Evolutionary conservation across 2,797 vertebrate species (phyloP), one percentile per base, ranked within the genome.

Genomic region (Pseudomugil tenellus): DNA sequence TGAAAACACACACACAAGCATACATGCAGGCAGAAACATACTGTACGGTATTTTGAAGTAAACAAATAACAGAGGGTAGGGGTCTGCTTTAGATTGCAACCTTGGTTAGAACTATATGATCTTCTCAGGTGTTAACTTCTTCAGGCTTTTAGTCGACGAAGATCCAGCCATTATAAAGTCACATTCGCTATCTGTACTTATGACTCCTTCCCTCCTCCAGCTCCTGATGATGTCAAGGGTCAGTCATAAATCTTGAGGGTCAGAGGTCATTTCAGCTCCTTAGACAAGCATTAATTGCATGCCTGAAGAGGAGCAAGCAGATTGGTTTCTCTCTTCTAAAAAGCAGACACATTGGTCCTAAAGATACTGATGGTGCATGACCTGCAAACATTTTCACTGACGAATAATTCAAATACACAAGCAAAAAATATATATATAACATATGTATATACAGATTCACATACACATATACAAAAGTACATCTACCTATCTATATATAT

Each of bases 221-320:
- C 58, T 49, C 57, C 29, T 41, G 59, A 77, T 72, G 28, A 72
- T 39, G 67, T 29, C 29, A 29, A n/a, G n/a, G n/a, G n/a, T n/a
- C n/a, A n/a, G n/a, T 79, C 65, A 72, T 88, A 85, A 85, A 83
- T 77, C 69, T 63, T 32, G 9, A 29, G 61, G 28, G 29, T n/a
- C 49, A 14, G 56, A 32, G 32, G 43, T 26, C 64, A 26, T 74
- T 80, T 81, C 5, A 19, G 55, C 74, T 80, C 49, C 59, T 67
- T 59, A 5, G 11, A 63, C 63, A 71, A 53, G 74, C 72, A 81
- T 84, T 71, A 21, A 62, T 54, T 28, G 69, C 58, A 84, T 85
- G 55, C 80, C 80, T 86, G 87, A 90, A 80, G 19, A 19, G 57
- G 74, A 84, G 64, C 61, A 67, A 84, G 64, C 61, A 69, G 76